Evolutionary conservation across 2,888 invertebrate genomes (phyloP).

Genomic region (Amblyjoppa fuscipennis): DNA sequence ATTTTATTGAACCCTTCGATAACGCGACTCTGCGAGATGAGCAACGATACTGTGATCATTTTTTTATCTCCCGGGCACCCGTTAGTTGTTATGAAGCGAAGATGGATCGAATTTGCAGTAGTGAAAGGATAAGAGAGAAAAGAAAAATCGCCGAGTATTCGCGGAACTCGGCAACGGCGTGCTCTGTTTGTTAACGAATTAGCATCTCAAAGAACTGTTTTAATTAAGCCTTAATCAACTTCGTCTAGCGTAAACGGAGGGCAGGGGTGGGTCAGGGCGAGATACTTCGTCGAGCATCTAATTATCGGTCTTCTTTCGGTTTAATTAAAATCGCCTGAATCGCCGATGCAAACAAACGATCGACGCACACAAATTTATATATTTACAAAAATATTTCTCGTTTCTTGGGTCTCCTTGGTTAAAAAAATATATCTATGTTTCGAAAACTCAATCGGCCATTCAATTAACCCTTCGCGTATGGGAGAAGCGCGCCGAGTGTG

Average conservation of each 20-base stretch:
- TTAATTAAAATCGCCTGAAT: slow-evolving; percentile 82
- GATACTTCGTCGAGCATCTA: slow-evolving; percentile 70
- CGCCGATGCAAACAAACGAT: slow-evolving; percentile 71
- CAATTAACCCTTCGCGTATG: no score
- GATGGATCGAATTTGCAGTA: slow-evolving; percentile 40
- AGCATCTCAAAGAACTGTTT: slow-evolving; percentile 85
- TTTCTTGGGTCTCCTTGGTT: not conserved
- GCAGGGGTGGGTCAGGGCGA: slow-evolving; percentile 23
- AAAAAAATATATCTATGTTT: no score
- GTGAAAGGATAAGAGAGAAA: slow-evolving; percentile 48
- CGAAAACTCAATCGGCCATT: no score
- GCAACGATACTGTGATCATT: not conserved
- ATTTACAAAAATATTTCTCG: not conserved
- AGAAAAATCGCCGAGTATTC: slow-evolving; percentile 8
- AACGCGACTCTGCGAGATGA: not conserved
- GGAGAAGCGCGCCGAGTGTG: no score
- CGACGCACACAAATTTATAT: slow-evolving; percentile 19
- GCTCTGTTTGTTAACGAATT: slow-evolving; percentile 83
- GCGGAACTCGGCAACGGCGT: slow-evolving; percentile 55
- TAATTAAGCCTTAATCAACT: slow-evolving; percentile 85
- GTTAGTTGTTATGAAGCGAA: slow-evolving; percentile 21
- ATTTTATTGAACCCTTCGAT: not conserved
- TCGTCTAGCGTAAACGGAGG: slow-evolving; percentile 78
- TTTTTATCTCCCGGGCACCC: not conserved
- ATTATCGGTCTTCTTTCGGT: slow-evolving; percentile 83